phyloP scores from a whole-genome alignment of 2,797 vertebrate species.

The Myotis myotis region DNA sequence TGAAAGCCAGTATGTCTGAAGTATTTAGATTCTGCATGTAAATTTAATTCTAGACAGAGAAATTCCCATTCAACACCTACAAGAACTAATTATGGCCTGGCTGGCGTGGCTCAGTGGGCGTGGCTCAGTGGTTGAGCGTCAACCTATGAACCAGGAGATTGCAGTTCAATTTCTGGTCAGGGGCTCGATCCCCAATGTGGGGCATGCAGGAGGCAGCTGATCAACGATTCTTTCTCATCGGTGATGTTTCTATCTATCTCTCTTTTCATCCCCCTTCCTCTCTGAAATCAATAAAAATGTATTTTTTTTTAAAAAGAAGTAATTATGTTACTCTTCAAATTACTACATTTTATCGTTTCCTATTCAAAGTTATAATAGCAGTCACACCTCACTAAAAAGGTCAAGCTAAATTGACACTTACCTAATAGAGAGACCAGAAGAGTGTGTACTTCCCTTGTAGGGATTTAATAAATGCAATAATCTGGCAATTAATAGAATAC shows the following conservation, averaged over 20 bases:
- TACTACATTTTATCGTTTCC: conserved; percentile 35
- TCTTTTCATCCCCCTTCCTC: too few species aligned
- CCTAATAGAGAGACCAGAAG: neutral
- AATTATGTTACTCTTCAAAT: neutral
- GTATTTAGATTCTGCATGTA: conserved; percentile 25
- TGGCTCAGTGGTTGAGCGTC: too few species aligned
- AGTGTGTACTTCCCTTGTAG: neutral
- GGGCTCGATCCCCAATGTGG: too few species aligned
- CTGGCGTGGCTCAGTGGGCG: too few species aligned
- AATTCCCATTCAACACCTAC: neutral
- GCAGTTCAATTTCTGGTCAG: too few species aligned
- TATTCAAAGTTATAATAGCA: conserved; percentile 25
- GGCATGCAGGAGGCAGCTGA: too few species aligned
- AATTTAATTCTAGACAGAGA: conserved; percentile 17
- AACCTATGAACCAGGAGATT: too few species aligned
- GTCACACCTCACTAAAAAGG: neutral
- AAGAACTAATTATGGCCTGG: neutral
- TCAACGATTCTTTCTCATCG: too few species aligned
- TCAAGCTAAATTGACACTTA: neutral
- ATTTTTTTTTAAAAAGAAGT: neutral
- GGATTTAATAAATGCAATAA: conserved; percentile 41
- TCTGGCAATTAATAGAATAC: neutral
- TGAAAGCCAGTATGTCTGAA: neutral
- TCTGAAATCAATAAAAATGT: too few species aligned
- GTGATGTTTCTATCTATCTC: too few species aligned